phyloP scores from a whole-genome alignment of 2,113 vertebrate genomes.

The Grantiella picta region DNA sequence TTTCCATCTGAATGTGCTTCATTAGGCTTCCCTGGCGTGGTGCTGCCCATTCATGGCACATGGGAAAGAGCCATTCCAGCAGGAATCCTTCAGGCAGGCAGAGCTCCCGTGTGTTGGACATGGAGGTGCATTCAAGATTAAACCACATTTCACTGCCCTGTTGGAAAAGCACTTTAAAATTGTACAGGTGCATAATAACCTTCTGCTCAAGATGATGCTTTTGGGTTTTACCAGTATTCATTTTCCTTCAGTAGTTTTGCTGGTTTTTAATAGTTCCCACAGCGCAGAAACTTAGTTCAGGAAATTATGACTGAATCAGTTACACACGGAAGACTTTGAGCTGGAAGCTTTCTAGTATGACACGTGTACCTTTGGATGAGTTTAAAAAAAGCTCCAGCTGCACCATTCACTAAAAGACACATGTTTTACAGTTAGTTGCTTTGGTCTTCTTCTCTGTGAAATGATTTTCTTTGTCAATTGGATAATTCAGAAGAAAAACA shows the following conservation, averaged over 20 bases:
- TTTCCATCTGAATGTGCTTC: slow-evolving; percentile 23
- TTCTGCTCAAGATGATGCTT: background rate
- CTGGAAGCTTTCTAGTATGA: background rate
- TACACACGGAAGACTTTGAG: background rate
- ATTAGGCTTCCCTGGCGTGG: slow-evolving; percentile 40
- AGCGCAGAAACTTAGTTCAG: background rate
- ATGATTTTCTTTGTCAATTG: background rate
- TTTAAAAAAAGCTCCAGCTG: background rate
- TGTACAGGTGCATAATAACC: background rate
- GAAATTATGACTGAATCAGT: background rate
- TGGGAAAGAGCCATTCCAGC: background rate
- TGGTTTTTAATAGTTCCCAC: slow-evolving; percentile 24
- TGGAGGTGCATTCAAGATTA: background rate
- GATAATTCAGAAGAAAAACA: background rate
- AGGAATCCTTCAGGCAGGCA: background rate
- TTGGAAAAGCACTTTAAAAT: slow-evolving; percentile 3
- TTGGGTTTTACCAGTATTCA: background rate
- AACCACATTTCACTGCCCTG: background rate
- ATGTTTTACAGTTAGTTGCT: background rate
- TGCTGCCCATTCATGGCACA: background rate
- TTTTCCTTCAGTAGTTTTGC: slow-evolving; percentile 20
- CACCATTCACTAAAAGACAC: background rate
- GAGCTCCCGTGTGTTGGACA: slow-evolving; percentile 50
- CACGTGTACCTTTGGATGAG: background rate
- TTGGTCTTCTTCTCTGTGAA: background rate